A percentile compares a stretch with the other conserved stretches of the same genome.
phyloP scores from a whole-genome alignment of 2,113 vertebrate genomes.

The Sus scrofa region DNA sequence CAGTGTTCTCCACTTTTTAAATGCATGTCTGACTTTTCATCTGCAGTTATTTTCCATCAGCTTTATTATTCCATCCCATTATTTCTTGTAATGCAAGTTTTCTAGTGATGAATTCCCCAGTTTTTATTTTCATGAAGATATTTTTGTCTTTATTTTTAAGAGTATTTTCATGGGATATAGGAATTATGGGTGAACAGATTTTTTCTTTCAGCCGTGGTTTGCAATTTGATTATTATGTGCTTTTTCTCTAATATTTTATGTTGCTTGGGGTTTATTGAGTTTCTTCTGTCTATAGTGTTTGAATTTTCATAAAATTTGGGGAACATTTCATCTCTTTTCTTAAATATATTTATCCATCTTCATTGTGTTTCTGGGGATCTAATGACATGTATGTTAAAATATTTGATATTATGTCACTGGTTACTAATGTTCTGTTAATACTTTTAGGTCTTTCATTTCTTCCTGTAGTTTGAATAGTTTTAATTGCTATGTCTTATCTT shows the following conservation, averaged over 20 bases:
- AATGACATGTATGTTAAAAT: neutral
- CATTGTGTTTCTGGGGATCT: neutral
- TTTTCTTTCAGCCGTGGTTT: neutral
- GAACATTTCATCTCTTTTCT: neutral
- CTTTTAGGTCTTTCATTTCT: neutral
- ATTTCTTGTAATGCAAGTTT: neutral
- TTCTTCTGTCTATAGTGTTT: neutral
- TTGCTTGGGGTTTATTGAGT: neutral
- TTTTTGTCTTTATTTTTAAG: conserved; percentile 4
- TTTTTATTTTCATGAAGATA: neutral
- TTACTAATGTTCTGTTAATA: neutral
- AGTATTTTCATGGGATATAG: neutral
- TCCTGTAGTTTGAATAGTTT: neutral
- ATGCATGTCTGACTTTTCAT: neutral
- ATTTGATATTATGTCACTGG: neutral
- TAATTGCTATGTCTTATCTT: neutral
- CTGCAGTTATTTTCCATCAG: neutral
- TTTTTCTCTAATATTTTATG: neutral
- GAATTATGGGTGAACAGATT: neutral
- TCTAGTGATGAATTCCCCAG: neutral
- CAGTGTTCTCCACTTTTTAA: neutral
- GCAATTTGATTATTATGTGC: neutral
- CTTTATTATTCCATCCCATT: no score
- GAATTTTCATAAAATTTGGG: neutral
- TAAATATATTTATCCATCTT: neutral